A percentile compares a stretch with the other conserved stretches of the same genome.
These are phyloP conservation scores for Isoperla grammatica DNA, from an alignment of 2,888 invertebrate genomes.

Conservation along the genomic window DNA sequence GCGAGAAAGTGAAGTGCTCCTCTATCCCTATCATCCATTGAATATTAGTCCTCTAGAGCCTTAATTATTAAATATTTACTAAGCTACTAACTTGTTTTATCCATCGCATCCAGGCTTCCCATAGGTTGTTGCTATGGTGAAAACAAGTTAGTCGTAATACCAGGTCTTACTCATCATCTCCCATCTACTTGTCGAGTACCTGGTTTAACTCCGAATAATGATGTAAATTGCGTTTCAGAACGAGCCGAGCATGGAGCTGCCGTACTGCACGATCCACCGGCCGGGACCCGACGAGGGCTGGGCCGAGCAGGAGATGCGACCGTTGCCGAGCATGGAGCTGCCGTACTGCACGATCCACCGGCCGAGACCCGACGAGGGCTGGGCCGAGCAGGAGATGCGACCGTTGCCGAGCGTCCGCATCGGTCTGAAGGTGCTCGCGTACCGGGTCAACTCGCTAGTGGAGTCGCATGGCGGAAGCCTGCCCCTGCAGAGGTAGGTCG, in stretches of 20 bases:
- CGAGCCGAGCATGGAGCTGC: constrained; percentile 44
- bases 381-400: constrained; percentile 61
- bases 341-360: constrained; percentile 62
- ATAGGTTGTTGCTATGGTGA: no score
- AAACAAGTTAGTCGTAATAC: no score
- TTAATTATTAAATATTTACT: no score
- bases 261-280: constrained; percentile 60
- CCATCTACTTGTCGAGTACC: no score
- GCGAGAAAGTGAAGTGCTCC: no score
- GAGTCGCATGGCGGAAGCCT: constrained; percentile 69
- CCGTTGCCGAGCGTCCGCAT: constrained; percentile 53
- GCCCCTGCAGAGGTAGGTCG: constrained; percentile 74
- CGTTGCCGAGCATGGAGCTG: constrained; percentile 47
- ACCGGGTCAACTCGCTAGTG: constrained; percentile 61
- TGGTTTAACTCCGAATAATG: no score
- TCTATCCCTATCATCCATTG: no score
- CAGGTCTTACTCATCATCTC: no score
- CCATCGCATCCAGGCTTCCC: no score
- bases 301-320: constrained; percentile 58
- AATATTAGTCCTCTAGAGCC: no score
- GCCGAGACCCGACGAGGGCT: constrained; percentile 56
- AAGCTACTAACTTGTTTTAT: no score
- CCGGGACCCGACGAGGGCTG: constrained; percentile 59
- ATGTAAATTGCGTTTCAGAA: no score
- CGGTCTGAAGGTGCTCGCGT: constrained; percentile 55